These are phyloP conservation scores for Cryptomyrus ogoouensis DNA, from an alignment of 2,113 vertebrate species.

Conservation along the genomic window DNA sequence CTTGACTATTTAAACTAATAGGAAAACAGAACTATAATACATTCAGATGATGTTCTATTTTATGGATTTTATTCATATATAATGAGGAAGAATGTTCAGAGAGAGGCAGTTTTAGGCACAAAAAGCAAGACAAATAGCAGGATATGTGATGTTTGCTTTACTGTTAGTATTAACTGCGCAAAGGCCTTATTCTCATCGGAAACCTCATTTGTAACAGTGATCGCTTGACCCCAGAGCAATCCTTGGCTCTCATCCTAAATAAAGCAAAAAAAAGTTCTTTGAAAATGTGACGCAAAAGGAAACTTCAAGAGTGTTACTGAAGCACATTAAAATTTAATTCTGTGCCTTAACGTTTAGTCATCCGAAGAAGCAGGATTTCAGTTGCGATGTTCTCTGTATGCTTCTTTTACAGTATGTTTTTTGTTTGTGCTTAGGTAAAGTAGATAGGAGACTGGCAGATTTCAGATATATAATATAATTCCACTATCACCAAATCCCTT, in stretches of 20 bases:
- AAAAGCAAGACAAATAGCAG: slow-evolving; percentile 36
- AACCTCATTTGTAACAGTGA: slow-evolving; percentile 13
- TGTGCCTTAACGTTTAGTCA: neutral
- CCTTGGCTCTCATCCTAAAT: neutral
- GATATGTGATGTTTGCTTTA: slow-evolving; percentile 54
- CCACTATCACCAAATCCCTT: neutral
- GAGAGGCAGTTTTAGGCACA: neutral
- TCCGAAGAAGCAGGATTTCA: neutral
- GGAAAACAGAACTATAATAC: neutral
- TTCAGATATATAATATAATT: neutral
- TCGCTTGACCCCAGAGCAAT: neutral
- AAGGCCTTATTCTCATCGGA: slow-evolving; percentile 47
- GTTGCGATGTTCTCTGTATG: neutral
- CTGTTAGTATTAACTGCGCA: slow-evolving; percentile 44
- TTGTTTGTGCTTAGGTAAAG: neutral
- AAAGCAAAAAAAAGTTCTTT: neutral
- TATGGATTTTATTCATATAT: neutral
- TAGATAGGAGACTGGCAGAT: neutral
- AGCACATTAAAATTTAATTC: neutral
- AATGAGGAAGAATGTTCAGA: neutral
- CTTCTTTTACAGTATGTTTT: neutral
- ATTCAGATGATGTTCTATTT: neutral
- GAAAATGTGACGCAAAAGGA: neutral
- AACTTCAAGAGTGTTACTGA: neutral
- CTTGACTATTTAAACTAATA: neutral